Evolutionary conservation across 2,113 vertebrate species (phyloP), one percentile per base, ranked within the genome.

Genomic region (Addax nasomaculatus): DNA sequence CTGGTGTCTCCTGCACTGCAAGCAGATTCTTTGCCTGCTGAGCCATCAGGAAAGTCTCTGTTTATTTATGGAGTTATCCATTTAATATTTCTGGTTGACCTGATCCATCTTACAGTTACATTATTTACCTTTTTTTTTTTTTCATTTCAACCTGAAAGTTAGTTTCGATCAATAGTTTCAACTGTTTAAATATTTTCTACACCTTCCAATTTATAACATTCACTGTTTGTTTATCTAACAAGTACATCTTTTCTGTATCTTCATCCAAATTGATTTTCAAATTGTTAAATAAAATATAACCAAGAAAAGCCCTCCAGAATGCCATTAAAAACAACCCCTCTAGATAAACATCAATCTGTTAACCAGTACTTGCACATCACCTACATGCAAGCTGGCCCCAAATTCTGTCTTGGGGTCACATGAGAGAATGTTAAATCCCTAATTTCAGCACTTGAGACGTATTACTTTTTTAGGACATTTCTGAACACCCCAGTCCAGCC

Each of bases 401-500:
- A n/a, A 73, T 91, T 70, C 45, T 89, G 25, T 89, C 17, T 85
- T 92, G 51, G 14, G 15, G 73, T 70, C 78, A 89, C 45, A 85
- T n/a, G 53, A 89, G 57, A 96, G 94, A 96, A 92, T 62, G 39
- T 73, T 55, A 97, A 67, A 53, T 43, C 80, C 11, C 30, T 88
- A 70, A 91, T 62, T 81, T 89, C 70, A 91, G 67, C 16, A 85
- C 23, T 81, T 90, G 62, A 49, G n/a, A 47, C 14, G 58, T 12
- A 47, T 84, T 84, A 58, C 13, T 21, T 95, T 85, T 76, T 6
- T 29, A 81, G 51, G 29, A 73, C 43, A 81, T 73, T 96, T 47
- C 58, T 58, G 45, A 95, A 53, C 49, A 17, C 81, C 76, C 49
- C 23, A 43, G 12, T 76, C 70, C 49, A 93, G 29, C 6, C 57